Percentiles rank a stretch among this genome's conserved stretches.
Evolutionary conservation across 1,140 invertebrate genomes (phyloP).

Genomic region (Vanessa atalanta): DNA sequence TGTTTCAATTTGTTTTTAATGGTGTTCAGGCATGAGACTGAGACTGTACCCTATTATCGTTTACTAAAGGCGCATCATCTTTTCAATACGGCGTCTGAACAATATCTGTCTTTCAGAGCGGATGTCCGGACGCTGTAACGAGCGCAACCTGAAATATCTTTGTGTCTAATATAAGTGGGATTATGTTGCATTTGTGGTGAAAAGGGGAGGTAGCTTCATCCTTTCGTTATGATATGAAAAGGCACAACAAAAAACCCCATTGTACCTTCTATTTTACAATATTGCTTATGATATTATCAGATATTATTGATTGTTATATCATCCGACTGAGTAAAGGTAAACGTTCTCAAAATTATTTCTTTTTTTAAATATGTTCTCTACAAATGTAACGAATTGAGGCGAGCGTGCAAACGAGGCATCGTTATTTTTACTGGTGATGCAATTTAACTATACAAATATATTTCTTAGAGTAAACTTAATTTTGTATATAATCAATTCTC

Average conservation of each 20-base stretch:
- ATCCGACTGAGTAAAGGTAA: too few relatives aligned
- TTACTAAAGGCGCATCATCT: constrained; percentile 59
- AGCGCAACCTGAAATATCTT: constrained; percentile 59
- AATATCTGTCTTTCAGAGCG: constrained; percentile 61
- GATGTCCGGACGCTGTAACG: constrained; percentile 65
- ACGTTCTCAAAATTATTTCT: too few relatives aligned
- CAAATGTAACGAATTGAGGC: too few relatives aligned
- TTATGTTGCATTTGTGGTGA: constrained; percentile 27
- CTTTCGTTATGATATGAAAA: constrained; percentile 7
- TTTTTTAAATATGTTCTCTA: too few relatives aligned
- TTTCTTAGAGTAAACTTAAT: too few relatives aligned
- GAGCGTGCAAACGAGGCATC: too few relatives aligned
- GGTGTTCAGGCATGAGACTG: constrained; percentile 12
- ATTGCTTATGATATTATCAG: neutral
- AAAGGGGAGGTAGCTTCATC: constrained; percentile 14
- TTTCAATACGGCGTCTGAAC: constrained; percentile 69
- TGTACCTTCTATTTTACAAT: neutral
- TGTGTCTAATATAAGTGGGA: constrained; percentile 26
- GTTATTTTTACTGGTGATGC: too few relatives aligned
- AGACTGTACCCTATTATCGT: constrained; percentile 50
- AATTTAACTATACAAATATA: too few relatives aligned
- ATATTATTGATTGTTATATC: too few relatives aligned
- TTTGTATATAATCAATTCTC: too few relatives aligned
- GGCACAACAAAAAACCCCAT: neutral
- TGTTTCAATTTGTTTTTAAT: neutral